Conservation (phyloP, 2,113 vertebrate genomes). For the Nibea coibor region DNA sequence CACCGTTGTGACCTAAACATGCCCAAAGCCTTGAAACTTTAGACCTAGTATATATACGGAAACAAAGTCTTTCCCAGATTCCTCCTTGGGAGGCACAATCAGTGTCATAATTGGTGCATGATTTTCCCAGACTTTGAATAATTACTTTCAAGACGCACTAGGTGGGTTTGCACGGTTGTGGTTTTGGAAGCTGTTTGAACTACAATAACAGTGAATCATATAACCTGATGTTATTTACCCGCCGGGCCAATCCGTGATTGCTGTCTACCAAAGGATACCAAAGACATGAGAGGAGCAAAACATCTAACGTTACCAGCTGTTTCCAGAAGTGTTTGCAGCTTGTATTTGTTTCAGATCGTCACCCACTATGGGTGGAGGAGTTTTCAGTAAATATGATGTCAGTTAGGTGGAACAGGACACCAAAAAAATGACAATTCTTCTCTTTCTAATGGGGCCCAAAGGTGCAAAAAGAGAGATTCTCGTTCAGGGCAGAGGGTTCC, state of each 20-base stretch:
- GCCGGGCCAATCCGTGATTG: not conserved
- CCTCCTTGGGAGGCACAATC: too few relatives aligned
- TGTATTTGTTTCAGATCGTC: constrained; percentile 23
- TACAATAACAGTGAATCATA: not conserved
- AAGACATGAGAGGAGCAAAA: constrained; percentile 21
- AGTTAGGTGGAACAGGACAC: not conserved
- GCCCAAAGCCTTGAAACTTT: too few relatives aligned
- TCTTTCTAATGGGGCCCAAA: not conserved
- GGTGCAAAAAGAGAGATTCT: not conserved
- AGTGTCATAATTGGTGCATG: not conserved
- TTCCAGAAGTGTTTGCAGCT: constrained; percentile 13
- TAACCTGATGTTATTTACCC: not conserved
- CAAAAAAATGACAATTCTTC: not conserved
- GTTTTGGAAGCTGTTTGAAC: not conserved
- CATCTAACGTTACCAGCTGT: constrained; percentile 19
- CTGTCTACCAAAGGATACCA: constrained; percentile 45
- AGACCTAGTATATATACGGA: too few relatives aligned
- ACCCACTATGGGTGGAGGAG: constrained; percentile 25
- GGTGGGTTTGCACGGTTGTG: not conserved
- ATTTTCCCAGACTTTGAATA: not conserved
- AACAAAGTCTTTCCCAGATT: too few relatives aligned
- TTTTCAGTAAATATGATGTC: constrained; percentile 10
- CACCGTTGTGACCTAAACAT: too few relatives aligned
- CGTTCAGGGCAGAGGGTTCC: not conserved
- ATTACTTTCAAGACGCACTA: not conserved